Conservation (phyloP, 1,140 invertebrate species). For the Drosophila jambulina region DNA sequence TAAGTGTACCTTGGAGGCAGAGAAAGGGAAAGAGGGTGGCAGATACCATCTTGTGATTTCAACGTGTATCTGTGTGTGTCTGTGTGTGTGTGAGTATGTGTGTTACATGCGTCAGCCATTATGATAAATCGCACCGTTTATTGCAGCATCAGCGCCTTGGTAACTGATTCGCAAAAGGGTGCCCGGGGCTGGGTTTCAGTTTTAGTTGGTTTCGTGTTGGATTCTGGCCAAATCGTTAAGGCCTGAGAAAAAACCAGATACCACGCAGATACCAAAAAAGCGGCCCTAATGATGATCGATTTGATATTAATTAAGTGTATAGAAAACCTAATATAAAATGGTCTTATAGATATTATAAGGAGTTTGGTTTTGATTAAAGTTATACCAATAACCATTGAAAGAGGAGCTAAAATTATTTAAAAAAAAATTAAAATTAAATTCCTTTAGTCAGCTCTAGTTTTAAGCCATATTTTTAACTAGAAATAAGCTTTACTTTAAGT, state of each 20-base stretch:
- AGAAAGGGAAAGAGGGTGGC: slow-evolving; percentile 13
- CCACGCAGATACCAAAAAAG: background rate
- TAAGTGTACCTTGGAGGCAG: slow-evolving; percentile 37
- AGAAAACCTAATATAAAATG: background rate
- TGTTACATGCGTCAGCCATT: slow-evolving; percentile 63
- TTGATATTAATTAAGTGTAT: slow-evolving; percentile 7
- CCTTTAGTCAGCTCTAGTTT: background rate
- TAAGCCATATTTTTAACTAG: background rate
- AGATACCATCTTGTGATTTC: slow-evolving; percentile 12
- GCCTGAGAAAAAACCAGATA: slow-evolving; percentile 48
- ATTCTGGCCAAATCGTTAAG: slow-evolving; percentile 43
- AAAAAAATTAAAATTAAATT: background rate
- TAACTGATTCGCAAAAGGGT: slow-evolving; percentile 78
- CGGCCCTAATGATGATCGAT: slow-evolving; percentile 6
- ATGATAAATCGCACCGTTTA: slow-evolving; percentile 84
- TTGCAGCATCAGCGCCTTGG: slow-evolving; percentile 81
- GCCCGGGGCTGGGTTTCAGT: slow-evolving; percentile 19
- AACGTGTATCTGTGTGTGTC: background rate
- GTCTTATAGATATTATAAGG: background rate
- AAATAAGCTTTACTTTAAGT: background rate
- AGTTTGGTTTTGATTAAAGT: background rate
- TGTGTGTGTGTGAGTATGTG: slow-evolving; percentile 4
- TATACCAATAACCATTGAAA: background rate
- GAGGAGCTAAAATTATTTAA: background rate
- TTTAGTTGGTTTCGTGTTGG: slow-evolving; percentile 25